Percentiles rank a stretch among this genome's conserved stretches.
These are phyloP conservation scores for Dryobotodes eremita DNA, from an alignment of 2,888 invertebrate genomes.

Conservation along the genomic window DNA sequence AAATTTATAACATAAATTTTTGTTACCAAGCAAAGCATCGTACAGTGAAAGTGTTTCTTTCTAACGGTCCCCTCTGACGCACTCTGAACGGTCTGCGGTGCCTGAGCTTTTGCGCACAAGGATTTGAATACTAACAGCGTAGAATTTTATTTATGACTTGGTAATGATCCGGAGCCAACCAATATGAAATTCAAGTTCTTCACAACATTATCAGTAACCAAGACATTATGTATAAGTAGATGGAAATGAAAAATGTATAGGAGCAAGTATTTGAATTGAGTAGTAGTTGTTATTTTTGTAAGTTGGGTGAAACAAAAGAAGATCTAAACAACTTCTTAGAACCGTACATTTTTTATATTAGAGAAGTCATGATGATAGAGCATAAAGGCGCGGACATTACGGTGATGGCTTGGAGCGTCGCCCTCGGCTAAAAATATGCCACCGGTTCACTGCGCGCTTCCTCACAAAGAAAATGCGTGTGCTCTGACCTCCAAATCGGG, in stretches of 20 bases:
- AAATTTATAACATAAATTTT: slow-evolving; percentile 24
- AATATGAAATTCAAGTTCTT: slow-evolving; percentile 50
- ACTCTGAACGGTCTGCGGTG: slow-evolving; percentile 41
- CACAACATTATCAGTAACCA: slow-evolving; percentile 32
- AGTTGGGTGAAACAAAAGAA: slow-evolving; percentile 1
- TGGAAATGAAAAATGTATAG: slow-evolving; percentile 30
- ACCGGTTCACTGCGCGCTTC: slow-evolving; percentile 85
- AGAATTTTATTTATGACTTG: slow-evolving; percentile 34
- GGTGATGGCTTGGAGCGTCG: slow-evolving; percentile 81
- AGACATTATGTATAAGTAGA: slow-evolving; percentile 18
- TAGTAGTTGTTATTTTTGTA: not conserved
- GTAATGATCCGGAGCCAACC: slow-evolving; percentile 24
- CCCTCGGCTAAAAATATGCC: slow-evolving; percentile 89
- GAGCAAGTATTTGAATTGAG: not conserved
- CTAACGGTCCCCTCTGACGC: slow-evolving; percentile 69
- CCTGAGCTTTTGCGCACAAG: slow-evolving; percentile 40
- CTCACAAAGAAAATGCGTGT: slow-evolving; percentile 87
- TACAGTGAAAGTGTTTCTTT: slow-evolving; percentile 70
- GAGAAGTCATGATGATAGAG: slow-evolving; percentile 74
- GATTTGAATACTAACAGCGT: slow-evolving; percentile 39
- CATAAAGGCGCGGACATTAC: slow-evolving; percentile 66
- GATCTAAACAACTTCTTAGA: slow-evolving; percentile 23
- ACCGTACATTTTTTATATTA: slow-evolving; percentile 45
- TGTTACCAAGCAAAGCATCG: slow-evolving; percentile 46
- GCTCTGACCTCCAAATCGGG: slow-evolving; percentile 85